Evolutionary conservation across 1,140 invertebrate species (phyloP).

Genomic region (Pogonomyrmex barbatus): DNA sequence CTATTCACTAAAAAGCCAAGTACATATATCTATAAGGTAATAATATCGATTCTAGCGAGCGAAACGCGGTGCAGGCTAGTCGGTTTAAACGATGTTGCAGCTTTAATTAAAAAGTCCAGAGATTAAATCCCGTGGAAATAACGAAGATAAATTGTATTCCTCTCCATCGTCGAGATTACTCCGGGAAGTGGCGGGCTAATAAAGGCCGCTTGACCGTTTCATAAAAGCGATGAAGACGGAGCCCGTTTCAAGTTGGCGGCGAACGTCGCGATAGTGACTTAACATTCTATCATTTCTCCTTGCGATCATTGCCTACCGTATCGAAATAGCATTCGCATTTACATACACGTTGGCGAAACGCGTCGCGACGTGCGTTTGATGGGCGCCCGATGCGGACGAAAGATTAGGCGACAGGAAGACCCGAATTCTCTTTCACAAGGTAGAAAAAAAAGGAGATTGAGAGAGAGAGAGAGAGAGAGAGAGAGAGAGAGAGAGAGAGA

Average conservation of each 20-base stretch:
- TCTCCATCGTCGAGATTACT: slow-evolving; percentile 59
- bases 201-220: slow-evolving; percentile 62
- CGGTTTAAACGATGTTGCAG: slow-evolving; percentile 39
- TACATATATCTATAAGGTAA: slow-evolving; percentile 31
- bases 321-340: slow-evolving; percentile 47
- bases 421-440: slow-evolving; percentile 21
- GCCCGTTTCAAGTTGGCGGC: slow-evolving; percentile 23
- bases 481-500: background rate
- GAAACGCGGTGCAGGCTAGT: slow-evolving; percentile 13
- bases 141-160: slow-evolving; percentile 64
- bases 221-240: slow-evolving; percentile 53
- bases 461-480: too few relatives aligned
- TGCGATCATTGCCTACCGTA: slow-evolving; percentile 29
- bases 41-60: slow-evolving; percentile 40
- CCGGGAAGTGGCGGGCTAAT: slow-evolving; percentile 54
- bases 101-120: slow-evolving; percentile 64
- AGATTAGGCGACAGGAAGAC: slow-evolving; percentile 39
- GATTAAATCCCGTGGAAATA: slow-evolving; percentile 58
- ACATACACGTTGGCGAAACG: slow-evolving; percentile 34
- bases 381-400: slow-evolving; percentile 26
- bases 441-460: background rate
- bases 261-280: slow-evolving; percentile 9
- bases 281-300: slow-evolving; percentile 50
- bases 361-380: slow-evolving; percentile 57
- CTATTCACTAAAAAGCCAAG: slow-evolving; percentile 8